Base-by-base conservation (phyloP, 2,797 vertebrate genomes). In the Pangasius djambal region DNA sequence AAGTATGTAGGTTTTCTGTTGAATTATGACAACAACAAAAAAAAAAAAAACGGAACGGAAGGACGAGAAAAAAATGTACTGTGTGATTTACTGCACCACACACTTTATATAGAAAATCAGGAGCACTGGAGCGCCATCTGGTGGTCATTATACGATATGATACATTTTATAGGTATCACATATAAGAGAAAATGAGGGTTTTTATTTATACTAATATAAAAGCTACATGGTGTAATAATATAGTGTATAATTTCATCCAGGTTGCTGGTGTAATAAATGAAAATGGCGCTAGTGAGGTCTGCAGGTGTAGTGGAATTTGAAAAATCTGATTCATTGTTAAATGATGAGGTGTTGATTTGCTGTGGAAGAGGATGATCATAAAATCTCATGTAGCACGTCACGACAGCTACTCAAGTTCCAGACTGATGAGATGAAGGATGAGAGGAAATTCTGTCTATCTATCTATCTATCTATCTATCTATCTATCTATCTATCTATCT, bases 341-440 rank as follows among this genome's bases (percentile, higher is more conserved):
- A 87, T 87, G 50, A 78, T 87, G 79, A 25, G 79, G 86, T 75
- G 85, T 70, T 89, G 85, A 74, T 83, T 84, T 89, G 87, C 77
- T 93, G 94, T 92, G 93, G 93, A 78, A 88, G 83, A 13, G n/a
- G 48, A 85, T 92, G 91, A 94, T 92, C 88, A 93, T 91, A 93
- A 92, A 82, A 93, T 89, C 92, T 88, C 89, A 65, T 89, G 85
- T 92, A 93, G 85, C 91, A 92, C 95, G 95, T 95, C 93, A 84
- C 90, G 93, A 95, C 95, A 95, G 92, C 83, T 91, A 90, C 92
- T 91, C 89, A 74, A 91, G 61, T 92, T 90, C 89, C 91, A 91
- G 92, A 94, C 92, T 89, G 90, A 85, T 86, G 87, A 91, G 57
- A 61, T 85, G 83, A 86, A 40, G 78, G 78, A 83, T 86, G 63